Percentiles rank a stretch among this genome's conserved stretches.
phyloP scores from a whole-genome alignment of 2,113 vertebrate genomes.

The Zosterops borbonicus region DNA sequence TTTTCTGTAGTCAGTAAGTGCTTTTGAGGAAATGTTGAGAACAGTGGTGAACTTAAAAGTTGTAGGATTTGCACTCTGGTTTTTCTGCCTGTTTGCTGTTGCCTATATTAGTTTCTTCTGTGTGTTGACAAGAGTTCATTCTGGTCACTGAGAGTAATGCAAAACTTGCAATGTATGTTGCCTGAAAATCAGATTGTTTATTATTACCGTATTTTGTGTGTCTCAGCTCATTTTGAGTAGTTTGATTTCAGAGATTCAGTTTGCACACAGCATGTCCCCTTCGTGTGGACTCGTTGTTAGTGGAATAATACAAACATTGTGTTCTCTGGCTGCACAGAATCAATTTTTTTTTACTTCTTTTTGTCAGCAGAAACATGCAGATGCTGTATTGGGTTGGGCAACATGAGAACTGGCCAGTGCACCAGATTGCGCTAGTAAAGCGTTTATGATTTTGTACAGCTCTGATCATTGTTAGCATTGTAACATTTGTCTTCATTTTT shows the following conservation, averaged over 20 bases:
- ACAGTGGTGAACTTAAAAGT: not conserved
- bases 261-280: not conserved
- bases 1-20: not conserved
- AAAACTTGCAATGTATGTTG: not conserved
- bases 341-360: not conserved
- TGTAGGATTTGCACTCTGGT: not conserved
- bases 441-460: not conserved
- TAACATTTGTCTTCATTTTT: slow-evolving; percentile 25
- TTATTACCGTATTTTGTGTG: not conserved
- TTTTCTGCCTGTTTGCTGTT: not conserved
- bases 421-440: not conserved
- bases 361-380: not conserved
- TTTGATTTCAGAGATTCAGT: not conserved
- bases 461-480: not conserved
- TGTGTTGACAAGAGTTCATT: not conserved
- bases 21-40: slow-evolving; percentile 53
- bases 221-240: not conserved
- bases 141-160: not conserved
- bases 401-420: not conserved
- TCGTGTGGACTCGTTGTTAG: not conserved
- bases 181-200: not conserved
- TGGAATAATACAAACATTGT: not conserved
- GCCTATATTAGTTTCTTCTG: not conserved
- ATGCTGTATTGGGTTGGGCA: not conserved
- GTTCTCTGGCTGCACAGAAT: not conserved